Evolutionary conservation across 2,888 invertebrate genomes (phyloP), one percentile per base, ranked within the genome.

Genomic region (Drosophila austrosaltans): DNA sequence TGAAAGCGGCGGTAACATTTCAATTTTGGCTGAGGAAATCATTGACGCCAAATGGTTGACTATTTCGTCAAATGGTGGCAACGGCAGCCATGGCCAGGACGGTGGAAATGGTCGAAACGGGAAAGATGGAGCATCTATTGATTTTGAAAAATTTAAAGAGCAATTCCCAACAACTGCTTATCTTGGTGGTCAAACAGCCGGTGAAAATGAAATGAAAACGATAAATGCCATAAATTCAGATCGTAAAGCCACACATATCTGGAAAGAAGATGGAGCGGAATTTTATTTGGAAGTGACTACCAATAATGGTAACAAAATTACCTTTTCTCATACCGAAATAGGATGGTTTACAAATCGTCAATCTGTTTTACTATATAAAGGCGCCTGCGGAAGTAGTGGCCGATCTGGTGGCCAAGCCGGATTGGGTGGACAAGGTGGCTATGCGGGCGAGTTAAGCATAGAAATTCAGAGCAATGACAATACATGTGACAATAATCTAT

Each of bases 1-100:
- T 12, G 57, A 57, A 22, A 57, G 57, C 36, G 57, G 57, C 0
- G 57, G 57, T 36, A 57, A 57, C 36, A 57, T 57, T 22, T 36
- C 57, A 12, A 57, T 57, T 57, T 39, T 2, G 20, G 57, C 39
- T 22, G 57, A 57, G 6, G 36, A 39, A 57, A 10, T 39, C 5
- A 20, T 32, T 2, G 5, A 39, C 2, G 36, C 36, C 16, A 22
- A 36, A 12, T 5, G 10, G 36, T 36, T 57, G 16, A 57, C 57
- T 20, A 22, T 57, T 5, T 16, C 6, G 1, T 57, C 57, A 12
- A 39, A 57, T 39, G 57, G 57, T 22, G 57, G 57, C 20, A 39
- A 57, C 2, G 57, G 57, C 4, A 57, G 57, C 6, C 22, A 36
- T 6, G 57, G 57, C 5, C 57, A 39, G 39, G 22, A 57, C 22